Evolutionary conservation across 2,113 vertebrate species (phyloP), one percentile per base, ranked within the genome.

Genomic region (Nothocercus nigrocapillus): DNA sequence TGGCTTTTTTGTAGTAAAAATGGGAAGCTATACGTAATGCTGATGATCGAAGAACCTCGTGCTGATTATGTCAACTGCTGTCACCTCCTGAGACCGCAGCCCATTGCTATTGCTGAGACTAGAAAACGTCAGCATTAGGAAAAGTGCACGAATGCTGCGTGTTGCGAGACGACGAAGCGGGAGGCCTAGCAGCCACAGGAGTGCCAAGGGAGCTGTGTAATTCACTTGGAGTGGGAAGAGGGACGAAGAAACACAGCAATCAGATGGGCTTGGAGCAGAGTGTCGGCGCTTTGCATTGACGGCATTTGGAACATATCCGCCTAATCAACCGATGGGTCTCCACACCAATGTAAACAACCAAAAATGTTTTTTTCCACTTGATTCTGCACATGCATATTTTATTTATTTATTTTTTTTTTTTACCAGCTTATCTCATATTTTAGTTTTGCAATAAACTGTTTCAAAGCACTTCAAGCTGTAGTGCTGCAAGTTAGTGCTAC

Each of bases 391-490:
- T 49, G 47, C 32, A 19, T 42, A 42, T 64, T 69, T 66, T n/a
- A n/a, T n/a, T n/a, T n/a, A n/a, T n/a, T n/a, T 42, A 42, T 64
- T 69, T 66, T 44, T 47, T 70, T 47, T 47, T 70, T 38, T 90
- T 36, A 27, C 87, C 22, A 5, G 56, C 61, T 73, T 76, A 78
- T 83, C 42, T 91, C 69, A 8, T 63, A 80, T 81, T 96, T 91
- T 89, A 61, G 70, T 85, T 83, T 93, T 69, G 61, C 89, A 74
- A 74, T 91, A 82, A 93, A 82, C 80, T 90, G 74, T 85, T 66
- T 84, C 66, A 80, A 97, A 95, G 80, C 44, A 89, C 63, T 92
- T 95, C 90, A 89, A 66, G 47, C 63, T 90, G 81, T 66, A 80
- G 47, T 36, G 54, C 36, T 44, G n/a, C 30, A 44, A 69, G 75